These are phyloP conservation scores for Torymus texanus DNA, from an alignment of 2,888 invertebrate genomes.

Conservation along the genomic window DNA sequence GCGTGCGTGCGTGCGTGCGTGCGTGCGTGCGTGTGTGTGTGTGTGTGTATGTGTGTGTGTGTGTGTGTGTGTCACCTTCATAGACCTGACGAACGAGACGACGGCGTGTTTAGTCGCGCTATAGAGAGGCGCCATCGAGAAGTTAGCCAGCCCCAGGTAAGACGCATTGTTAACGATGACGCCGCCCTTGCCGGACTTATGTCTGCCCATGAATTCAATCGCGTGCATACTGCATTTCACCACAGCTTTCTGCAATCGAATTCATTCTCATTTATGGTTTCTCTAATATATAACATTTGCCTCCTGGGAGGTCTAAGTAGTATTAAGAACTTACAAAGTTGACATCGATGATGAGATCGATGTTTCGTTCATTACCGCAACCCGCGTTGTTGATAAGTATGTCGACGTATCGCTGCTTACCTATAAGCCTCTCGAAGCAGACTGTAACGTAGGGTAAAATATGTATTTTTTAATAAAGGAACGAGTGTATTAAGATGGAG, in stretches of 20 bases:
- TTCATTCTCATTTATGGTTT: neutral
- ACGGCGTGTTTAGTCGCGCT: slow-evolving; percentile 78
- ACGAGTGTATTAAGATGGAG: too few species aligned
- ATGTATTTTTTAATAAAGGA: too few species aligned
- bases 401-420: slow-evolving; percentile 70
- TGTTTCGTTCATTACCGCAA: slow-evolving; percentile 64
- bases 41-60: too few species aligned
- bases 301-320: neutral
- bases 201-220: slow-evolving; percentile 73
- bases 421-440: slow-evolving; percentile 70
- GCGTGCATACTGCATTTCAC: slow-evolving; percentile 71
- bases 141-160: slow-evolving; percentile 75
- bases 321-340: slow-evolving; percentile 67
- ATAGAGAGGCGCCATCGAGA: slow-evolving; percentile 76
- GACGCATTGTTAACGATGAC: slow-evolving; percentile 80
- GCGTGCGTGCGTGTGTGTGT: too few species aligned
- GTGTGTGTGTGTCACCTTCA: slow-evolving; percentile 63
- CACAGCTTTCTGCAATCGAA: slow-evolving; percentile 69
- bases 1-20: too few species aligned
- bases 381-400: slow-evolving; percentile 76
- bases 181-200: slow-evolving; percentile 77
- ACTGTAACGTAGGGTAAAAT: too few species aligned
- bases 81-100: slow-evolving; percentile 69
- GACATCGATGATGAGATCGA: slow-evolving; percentile 66
- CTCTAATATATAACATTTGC: neutral